Conservation (phyloP, 2,888 invertebrate genomes). For the Cheilosia vulpina region DNA sequence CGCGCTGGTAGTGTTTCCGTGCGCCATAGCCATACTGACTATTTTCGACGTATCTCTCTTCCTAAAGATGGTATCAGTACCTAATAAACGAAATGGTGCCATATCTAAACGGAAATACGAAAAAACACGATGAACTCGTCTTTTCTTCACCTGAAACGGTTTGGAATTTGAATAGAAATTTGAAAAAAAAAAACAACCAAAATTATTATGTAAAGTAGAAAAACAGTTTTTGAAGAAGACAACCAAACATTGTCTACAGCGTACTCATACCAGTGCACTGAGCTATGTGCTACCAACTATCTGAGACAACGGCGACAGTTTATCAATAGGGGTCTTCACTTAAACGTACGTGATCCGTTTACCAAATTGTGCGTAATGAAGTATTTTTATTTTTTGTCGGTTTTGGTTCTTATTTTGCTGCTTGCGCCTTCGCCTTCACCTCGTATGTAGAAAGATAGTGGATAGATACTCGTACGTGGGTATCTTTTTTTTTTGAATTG, state of each 20-base stretch:
- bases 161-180: constrained; percentile 56
- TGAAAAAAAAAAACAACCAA: constrained; percentile 27
- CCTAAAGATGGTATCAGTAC: constrained; percentile 50
- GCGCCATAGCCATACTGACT: constrained; percentile 39
- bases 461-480: constrained; percentile 20
- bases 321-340: constrained; percentile 74
- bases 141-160: constrained; percentile 11
- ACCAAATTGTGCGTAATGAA: constrained; percentile 64
- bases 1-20: constrained; percentile 27
- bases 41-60: constrained; percentile 51
- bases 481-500: constrained; percentile 28
- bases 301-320: constrained; percentile 63
- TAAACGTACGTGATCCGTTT: constrained; percentile 70
- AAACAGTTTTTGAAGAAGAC: constrained; percentile 55
- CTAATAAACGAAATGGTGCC: constrained; percentile 59
- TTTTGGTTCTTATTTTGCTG: constrained; percentile 23
- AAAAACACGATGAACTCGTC: constrained; percentile 55
- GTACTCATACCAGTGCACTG: constrained; percentile 47
- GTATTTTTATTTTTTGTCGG: constrained; percentile 38
- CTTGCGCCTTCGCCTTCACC: too few species aligned
- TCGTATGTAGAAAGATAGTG: constrained; percentile 18
- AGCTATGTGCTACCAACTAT: constrained; percentile 39
- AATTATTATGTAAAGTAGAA: constrained; percentile 68
- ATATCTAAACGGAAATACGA: constrained; percentile 69
- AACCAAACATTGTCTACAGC: constrained; percentile 48